Percentiles rank a stretch among this genome's conserved stretches.
phyloP scores from a whole-genome alignment of 2,113 vertebrate species.

The Pelecanus crispus region DNA sequence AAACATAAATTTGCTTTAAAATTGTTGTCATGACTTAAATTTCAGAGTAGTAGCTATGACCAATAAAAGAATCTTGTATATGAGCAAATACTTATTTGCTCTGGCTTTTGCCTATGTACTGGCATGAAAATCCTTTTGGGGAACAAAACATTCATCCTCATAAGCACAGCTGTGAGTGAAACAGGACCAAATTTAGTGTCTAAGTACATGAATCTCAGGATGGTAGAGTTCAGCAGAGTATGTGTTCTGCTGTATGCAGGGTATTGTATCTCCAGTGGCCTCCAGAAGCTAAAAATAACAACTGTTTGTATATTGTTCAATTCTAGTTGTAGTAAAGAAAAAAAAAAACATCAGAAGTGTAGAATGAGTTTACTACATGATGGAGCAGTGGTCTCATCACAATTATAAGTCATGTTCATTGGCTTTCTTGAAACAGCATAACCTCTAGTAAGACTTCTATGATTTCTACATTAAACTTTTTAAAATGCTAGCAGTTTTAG shows the following conservation, averaged over 20 bases:
- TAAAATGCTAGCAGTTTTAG: background rate
- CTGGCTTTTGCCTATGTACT: background rate
- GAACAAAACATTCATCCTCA: background rate
- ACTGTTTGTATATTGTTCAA: background rate
- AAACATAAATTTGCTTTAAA: background rate
- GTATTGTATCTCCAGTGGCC: background rate
- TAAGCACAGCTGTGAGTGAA: background rate
- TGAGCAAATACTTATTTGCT: background rate
- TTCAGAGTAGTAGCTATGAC: background rate
- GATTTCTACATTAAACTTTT: background rate
- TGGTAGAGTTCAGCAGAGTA: background rate
- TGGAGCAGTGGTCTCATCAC: background rate
- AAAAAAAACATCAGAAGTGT: background rate
- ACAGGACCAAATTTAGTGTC: background rate
- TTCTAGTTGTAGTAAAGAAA: background rate
- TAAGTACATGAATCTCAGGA: background rate
- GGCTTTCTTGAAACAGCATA: background rate
- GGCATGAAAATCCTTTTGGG: background rate
- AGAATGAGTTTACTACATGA: background rate
- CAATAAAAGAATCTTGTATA: background rate
- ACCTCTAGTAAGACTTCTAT: background rate
- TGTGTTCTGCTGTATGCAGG: background rate
- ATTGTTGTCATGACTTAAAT: background rate
- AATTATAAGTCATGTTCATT: background rate
- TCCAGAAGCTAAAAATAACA: background rate